A percentile compares a stretch with the other conserved stretches of the same genome.
Conservation (phyloP, 1,140 invertebrate species). For the Lucilia sericata region DNA sequence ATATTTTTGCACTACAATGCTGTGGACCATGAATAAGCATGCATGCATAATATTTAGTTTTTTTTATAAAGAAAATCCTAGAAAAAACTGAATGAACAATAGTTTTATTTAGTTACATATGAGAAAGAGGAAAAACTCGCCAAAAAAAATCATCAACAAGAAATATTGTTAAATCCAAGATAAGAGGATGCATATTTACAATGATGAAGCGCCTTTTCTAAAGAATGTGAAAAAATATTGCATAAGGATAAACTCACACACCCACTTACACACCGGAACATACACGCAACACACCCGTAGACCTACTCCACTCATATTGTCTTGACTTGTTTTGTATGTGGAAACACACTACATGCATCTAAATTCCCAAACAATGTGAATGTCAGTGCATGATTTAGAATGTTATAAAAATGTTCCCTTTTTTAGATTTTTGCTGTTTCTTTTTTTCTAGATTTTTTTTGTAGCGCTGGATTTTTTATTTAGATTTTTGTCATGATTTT, state of each 20-base stretch:
- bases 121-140: background rate
- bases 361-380: background rate
- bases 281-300: background rate
- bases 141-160: background rate
- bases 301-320: background rate
- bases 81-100: background rate
- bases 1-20: background rate
- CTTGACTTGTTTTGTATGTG: background rate
- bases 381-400: background rate
- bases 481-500: slow-evolving; percentile 20
- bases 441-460: background rate
- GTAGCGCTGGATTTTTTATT: background rate
- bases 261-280: background rate
- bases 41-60: background rate
- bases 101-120: background rate
- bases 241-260: background rate
- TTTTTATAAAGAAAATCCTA: background rate
- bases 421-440: background rate
- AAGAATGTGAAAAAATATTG: background rate
- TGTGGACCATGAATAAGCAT: slow-evolving; percentile 3
- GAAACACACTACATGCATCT: background rate
- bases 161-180: slow-evolving; percentile 2
- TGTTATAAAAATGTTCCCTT: background rate
- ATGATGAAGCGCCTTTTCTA: background rate
- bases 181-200: background rate